Evolutionary conservation across 2,888 invertebrate genomes (phyloP), one percentile per base, ranked within the genome.

Genomic region (Cantharis lateralis): DNA sequence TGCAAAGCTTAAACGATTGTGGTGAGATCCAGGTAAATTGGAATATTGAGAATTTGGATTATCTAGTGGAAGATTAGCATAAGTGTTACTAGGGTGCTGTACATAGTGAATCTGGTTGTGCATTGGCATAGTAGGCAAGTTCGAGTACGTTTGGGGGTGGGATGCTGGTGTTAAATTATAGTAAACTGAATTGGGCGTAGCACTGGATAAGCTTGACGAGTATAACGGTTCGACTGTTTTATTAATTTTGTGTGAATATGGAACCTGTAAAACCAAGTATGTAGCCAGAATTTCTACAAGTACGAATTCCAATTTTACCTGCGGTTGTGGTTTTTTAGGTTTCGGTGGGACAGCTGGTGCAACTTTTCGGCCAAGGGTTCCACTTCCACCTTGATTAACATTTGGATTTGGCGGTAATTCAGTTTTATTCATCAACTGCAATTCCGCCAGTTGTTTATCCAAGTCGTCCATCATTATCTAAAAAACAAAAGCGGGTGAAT

Each of bases 321-420:
- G 90, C 20, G 92, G 91, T 84, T 90, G 90, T 66, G 89, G 89
- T 85, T 91, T 94, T 87, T 92, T 93, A 80, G 95, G 95, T 87
- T 95, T 95, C 10, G 95, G 95, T 68, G 95, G 95, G 76, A 95
- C 95, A 73, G 93, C 93, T 79, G 95, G 95, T 80, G 94, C 95
- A 79, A 93, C 89, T 88, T 94, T 95, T 82, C 90, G 91, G 3
- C 87, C 88, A 13, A 87, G 79, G 26, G 88, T 88, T 18, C 86
- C 90, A 88, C 18, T 87, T 82, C 86, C 90, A 88, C 18, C 87
- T 82, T 86, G 87, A 87, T 76, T 84, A 9, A 82, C 71, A 74
- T 81, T 80, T 2, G 85, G 82, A 80, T 84, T 86, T 61, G 84
- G 86, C 72, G 87, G 86, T 68, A 89, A 81, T 20, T 88, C 87